Evolutionary conservation across 2,113 vertebrate species (phyloP).

Genomic region (Nerophis ophidion): DNA sequence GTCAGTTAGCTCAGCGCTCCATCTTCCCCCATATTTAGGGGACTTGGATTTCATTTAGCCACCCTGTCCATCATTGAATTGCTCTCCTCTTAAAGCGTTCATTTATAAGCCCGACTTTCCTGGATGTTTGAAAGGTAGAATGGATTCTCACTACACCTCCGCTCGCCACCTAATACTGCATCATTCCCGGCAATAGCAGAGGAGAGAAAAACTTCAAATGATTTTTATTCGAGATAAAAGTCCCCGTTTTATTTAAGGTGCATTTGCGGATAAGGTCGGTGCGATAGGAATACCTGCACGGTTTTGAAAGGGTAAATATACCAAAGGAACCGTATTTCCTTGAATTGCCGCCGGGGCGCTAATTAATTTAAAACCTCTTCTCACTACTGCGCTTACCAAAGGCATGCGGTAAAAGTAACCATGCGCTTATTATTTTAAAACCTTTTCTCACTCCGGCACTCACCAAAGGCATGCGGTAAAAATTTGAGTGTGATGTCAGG

Average conservation of each 20-base stretch:
- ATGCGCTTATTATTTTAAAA: too few species aligned
- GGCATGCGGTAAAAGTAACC: too few species aligned
- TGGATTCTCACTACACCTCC: constrained; percentile 7
- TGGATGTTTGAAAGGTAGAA: constrained; percentile 24
- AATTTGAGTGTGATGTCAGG: too few species aligned
- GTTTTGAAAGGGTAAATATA: neutral
- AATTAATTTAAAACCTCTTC: too few species aligned
- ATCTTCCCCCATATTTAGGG: constrained; percentile 45
- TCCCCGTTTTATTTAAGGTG: neutral
- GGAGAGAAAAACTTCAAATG: constrained; percentile 16
- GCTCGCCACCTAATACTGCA: neutral
- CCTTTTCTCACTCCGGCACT: too few species aligned
- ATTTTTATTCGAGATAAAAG: constrained; percentile 18
- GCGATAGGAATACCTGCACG: neutral
- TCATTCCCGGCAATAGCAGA: constrained; percentile 23
- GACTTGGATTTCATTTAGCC: constrained; percentile 55
- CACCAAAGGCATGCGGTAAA: too few species aligned
- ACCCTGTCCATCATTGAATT: constrained; percentile 44
- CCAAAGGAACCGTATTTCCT: too few species aligned
- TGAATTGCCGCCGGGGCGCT: too few species aligned
- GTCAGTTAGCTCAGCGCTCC: constrained; percentile 52
- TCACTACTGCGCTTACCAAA: too few species aligned
- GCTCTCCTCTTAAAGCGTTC: constrained; percentile 37
- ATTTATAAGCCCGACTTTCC: constrained; percentile 35
- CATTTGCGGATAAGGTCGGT: neutral